Percentiles rank a stretch among this genome's conserved stretches.
phyloP scores from a whole-genome alignment of 2,888 invertebrate species.

The Portevinia maculata region DNA sequence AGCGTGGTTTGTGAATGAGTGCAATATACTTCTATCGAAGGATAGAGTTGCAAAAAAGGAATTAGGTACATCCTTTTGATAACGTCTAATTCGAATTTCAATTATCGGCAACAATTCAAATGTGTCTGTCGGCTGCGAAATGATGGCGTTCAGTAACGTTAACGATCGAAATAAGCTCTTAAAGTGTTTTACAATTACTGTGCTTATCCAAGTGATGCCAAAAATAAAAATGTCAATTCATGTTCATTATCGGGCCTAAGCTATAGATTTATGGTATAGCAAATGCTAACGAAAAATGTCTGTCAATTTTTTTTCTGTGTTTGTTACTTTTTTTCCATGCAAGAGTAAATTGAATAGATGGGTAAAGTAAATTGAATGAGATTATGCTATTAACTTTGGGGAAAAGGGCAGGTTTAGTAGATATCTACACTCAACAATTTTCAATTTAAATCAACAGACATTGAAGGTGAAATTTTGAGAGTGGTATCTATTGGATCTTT shows the following conservation, averaged over 20 bases:
- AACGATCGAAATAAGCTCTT: constrained; percentile 49
- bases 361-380: constrained; percentile 49
- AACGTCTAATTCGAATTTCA: constrained; percentile 59
- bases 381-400: constrained; percentile 36
- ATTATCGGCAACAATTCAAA: constrained; percentile 53
- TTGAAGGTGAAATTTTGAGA: neutral
- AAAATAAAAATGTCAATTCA: constrained; percentile 73
- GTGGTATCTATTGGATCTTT: too few species aligned
- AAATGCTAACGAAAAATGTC: constrained; percentile 57
- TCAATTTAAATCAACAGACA: constrained; percentile 30
- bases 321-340: constrained; percentile 32
- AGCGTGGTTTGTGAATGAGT: constrained; percentile 32
- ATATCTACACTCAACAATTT: constrained; percentile 18
- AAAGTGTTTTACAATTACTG: constrained; percentile 56
- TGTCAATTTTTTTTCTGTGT: constrained; percentile 45
- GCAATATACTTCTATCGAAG: constrained; percentile 34
- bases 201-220: constrained; percentile 72
- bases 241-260: constrained; percentile 69
- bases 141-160: constrained; percentile 16
- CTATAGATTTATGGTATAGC: constrained; percentile 56
- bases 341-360: constrained; percentile 49
- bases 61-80: neutral
- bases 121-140: constrained; percentile 8
- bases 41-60: neutral
- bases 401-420: neutral